Conservation (phyloP, 1,140 invertebrate genomes). For the Medauroidea extradentata region DNA sequence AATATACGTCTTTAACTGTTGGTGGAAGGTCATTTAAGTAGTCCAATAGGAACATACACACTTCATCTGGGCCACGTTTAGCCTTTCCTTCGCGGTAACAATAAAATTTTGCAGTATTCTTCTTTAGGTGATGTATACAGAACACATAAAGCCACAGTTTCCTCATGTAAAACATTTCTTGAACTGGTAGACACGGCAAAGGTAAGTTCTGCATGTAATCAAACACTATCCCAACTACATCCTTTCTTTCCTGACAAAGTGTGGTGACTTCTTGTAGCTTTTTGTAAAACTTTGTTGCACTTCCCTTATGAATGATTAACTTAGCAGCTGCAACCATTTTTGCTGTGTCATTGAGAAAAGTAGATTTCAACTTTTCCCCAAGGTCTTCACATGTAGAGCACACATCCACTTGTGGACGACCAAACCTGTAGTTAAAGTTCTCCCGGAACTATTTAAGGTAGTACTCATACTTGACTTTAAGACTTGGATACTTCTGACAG, state of each 20-base stretch:
- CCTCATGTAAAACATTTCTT: conserved; percentile 27
- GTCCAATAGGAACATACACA: conserved; percentile 28
- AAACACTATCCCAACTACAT: background rate
- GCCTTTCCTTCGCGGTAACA: conserved; percentile 29
- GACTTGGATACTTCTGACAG: conserved; percentile 14
- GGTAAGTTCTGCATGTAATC: conserved; percentile 14
- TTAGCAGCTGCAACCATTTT: conserved; percentile 17
- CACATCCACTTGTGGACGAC: conserved; percentile 20
- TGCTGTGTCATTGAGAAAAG: conserved; percentile 14
- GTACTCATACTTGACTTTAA: conserved; percentile 13
- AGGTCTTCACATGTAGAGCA: conserved; percentile 21
- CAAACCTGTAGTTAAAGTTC: conserved; percentile 19
- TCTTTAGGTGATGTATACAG: conserved; percentile 31
- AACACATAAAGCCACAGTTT: conserved; percentile 34
- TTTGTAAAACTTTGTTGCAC: conserved; percentile 16
- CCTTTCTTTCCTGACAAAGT: background rate
- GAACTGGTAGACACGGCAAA: conserved; percentile 20
- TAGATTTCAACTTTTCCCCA: conserved; percentile 16
- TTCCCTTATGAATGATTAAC: conserved; percentile 10
- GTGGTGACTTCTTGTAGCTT: conserved; percentile 1
- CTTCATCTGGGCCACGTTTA: conserved; percentile 28
- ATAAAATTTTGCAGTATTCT: conserved; percentile 21
- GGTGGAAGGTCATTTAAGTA: conserved; percentile 20
- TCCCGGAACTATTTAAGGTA: conserved; percentile 18
- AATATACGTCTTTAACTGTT: background rate